These are phyloP conservation scores for Nesometra sesokonis DNA, from an alignment of 35 echinoderm and acorn worm species.

Conservation along the genomic window DNA sequence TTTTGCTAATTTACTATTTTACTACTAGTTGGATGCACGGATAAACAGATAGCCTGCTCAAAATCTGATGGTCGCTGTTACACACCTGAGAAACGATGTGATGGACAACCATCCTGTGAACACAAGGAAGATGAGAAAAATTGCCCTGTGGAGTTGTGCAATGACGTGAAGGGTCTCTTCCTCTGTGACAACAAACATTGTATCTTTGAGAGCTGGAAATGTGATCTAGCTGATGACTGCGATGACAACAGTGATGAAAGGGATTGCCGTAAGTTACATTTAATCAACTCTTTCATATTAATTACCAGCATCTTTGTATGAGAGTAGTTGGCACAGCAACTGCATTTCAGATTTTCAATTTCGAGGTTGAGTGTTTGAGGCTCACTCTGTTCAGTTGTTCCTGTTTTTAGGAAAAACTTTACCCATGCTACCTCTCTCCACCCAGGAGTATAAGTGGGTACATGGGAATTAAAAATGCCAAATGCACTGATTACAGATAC, in stretches of 20 bases:
- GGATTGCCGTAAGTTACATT: slow-evolving; percentile 61
- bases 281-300: too few species aligned
- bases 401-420: too few species aligned
- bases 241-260: slow-evolving; percentile 50
- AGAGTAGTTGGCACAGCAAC: too few species aligned
- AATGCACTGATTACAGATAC: too few species aligned
- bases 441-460: too few species aligned
- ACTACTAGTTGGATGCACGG: background rate
- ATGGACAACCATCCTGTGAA: slow-evolving; percentile 41
- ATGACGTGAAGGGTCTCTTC: slow-evolving; percentile 35
- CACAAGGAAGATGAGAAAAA: slow-evolving; percentile 40
- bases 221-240: slow-evolving; percentile 50
- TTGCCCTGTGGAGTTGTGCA: slow-evolving; percentile 44
- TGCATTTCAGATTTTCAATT: too few species aligned
- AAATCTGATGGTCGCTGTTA: slow-evolving; percentile 15
- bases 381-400: too few species aligned
- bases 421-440: too few species aligned
- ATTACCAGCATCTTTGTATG: too few species aligned
- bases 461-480: too few species aligned
- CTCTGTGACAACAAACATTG: slow-evolving; percentile 44
- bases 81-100: slow-evolving; percentile 38
- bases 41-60: slow-evolving; percentile 45
- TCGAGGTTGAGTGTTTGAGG: too few species aligned
- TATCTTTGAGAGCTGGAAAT: slow-evolving; percentile 73
- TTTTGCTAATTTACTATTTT: too few species aligned